Base-by-base conservation (phyloP, 2,113 vertebrate genomes). In the Ascaphus truei region DNA sequence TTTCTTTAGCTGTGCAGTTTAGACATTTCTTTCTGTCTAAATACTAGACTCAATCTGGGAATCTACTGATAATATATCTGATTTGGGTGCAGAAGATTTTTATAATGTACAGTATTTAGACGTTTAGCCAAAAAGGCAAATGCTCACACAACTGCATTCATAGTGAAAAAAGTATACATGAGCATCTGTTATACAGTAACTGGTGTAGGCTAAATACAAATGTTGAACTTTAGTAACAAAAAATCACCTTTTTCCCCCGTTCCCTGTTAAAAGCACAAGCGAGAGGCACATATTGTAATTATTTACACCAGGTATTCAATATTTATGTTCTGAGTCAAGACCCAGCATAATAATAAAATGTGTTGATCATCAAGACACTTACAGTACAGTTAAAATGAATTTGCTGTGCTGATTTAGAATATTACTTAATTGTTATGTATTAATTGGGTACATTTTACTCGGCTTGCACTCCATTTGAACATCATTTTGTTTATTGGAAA, bases 281-380 rank as follows among this genome's bases (percentile, higher is more conserved):
- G 45, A 61, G 47, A 71, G 67, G 57, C 56, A 41, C 48, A 61
- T 52, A 52, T 31, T 61, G 34, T 61, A 51, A 71, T 71, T 71
- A 71, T 71, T 56, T 41, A 22, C 33, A 71, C 45, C 5, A 52
- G 33, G 60, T 61, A 71, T 61, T 71, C 34, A 61, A 71, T 71
- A 71, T 71, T 60, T 52, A 61, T 71, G 56, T 61, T 41, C 25
- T 2, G 23, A 50, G 57, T 47, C 67, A 61, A 71, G 56, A 27
- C 57, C 39, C 23, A 30, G 31, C 13, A 31, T 61, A 71, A 60
- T 51, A 69, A 48, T 58, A 37, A 60, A 61, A 60, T 71, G 56
- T 71, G 67, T 61, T 71, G 56, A 71, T 71, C 67, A 60, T 71
- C 67, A 71, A 60, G 45, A 45, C 67, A 71, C 33, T 71, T 71